These are phyloP conservation scores for Polymixis flavicincta DNA, from an alignment of 2,888 invertebrate species.

Conservation along the genomic window DNA sequence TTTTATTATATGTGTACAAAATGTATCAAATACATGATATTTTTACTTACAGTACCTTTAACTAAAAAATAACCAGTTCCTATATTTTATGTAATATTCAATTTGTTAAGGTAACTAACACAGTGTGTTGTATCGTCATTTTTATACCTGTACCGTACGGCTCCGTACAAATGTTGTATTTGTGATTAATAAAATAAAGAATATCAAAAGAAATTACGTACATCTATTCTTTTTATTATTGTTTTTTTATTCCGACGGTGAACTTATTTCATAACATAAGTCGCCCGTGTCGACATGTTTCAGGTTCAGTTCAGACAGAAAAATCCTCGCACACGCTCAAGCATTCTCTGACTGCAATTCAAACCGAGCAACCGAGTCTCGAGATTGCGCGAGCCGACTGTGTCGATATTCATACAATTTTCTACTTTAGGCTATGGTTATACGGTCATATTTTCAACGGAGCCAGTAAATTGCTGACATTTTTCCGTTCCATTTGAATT, in stretches of 20 bases:
- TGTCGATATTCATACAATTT: too few species aligned
- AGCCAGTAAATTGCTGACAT: too few species aligned
- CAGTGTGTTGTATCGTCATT: not conserved
- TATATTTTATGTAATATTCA: not conserved
- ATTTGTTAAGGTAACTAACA: not conserved
- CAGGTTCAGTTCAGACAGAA: too few species aligned
- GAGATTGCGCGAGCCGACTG: too few species aligned
- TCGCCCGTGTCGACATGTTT: not conserved
- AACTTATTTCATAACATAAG: not conserved
- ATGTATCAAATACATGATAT: not conserved
- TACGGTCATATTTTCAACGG: too few species aligned
- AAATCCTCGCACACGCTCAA: too few species aligned
- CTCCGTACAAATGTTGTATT: not conserved
- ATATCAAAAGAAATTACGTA: not conserved
- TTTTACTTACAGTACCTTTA: not conserved
- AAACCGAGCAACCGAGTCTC: too few species aligned
- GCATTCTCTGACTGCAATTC: too few species aligned
- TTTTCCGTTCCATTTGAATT: too few species aligned
- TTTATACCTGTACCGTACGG: not conserved
- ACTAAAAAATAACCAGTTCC: not conserved
- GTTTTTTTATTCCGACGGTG: not conserved
- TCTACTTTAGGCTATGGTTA: too few species aligned
- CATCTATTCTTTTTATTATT: too few species aligned
- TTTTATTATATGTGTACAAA: slow-evolving; percentile 2
- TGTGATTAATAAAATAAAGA: slow-evolving; percentile 15